Evolutionary conservation across 2,797 vertebrate species (phyloP).

Genomic region (Cephalopachus bancanus): DNA sequence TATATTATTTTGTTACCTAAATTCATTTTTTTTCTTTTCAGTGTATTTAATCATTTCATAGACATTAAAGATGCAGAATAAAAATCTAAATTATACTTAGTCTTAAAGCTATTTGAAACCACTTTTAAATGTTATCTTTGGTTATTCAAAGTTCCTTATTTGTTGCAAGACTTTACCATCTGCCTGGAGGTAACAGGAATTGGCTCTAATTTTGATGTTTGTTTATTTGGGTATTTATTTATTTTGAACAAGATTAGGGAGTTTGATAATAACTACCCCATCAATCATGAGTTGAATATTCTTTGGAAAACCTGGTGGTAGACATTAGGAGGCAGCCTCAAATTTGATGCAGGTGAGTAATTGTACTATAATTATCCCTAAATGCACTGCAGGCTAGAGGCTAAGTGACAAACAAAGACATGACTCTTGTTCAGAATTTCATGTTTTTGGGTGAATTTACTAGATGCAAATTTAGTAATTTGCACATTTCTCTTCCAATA

Average conservation of each 20-base stretch:
- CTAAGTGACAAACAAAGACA: conserved; percentile 52
- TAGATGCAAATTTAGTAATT: background rate
- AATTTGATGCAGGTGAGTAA: conserved; percentile 68
- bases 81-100: background rate
- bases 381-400: conserved; percentile 16
- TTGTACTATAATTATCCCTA: conserved; percentile 58
- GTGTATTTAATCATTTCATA: background rate
- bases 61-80: background rate
- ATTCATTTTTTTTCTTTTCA: background rate
- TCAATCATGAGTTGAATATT: background rate
- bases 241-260: conserved; percentile 43
- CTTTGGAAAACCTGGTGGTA: conserved; percentile 44
- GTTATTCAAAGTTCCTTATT: background rate
- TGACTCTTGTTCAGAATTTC: background rate
- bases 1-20: background rate
- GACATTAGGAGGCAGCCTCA: conserved; percentile 41
- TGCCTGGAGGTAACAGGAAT: background rate
- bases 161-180: conserved; percentile 3
- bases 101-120: background rate
- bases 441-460: conserved; percentile 47
- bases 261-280: conserved; percentile 17
- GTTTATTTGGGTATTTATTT: conserved; percentile 68
- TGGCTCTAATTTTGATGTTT: conserved; percentile 59
- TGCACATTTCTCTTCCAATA: background rate
- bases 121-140: background rate